Evolutionary conservation across 2,797 vertebrate genomes (phyloP), one percentile per base, ranked within the genome.

Genomic region (Pagetopsis macropterus): DNA sequence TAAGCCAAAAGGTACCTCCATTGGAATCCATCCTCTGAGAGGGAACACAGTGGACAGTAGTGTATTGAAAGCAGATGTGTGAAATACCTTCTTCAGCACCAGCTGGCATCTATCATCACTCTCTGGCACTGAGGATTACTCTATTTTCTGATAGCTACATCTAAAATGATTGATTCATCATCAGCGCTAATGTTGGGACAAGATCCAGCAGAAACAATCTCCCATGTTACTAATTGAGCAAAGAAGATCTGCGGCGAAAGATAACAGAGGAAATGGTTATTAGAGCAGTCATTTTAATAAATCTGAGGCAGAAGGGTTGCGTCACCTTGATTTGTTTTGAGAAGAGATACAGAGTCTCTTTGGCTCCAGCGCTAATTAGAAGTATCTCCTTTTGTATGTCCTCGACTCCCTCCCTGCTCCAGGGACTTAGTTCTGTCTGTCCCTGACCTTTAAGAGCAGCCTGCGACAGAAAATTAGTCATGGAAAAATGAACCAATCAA

Each of bases 31-130:
- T 65, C 80, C 83, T 89, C 83, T 85, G 83, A 84, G 78, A 46
- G 69, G 81, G 82, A 86, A 83, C 84, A 84, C 81, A 86, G 88
- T 89, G 89, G 90, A 91, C 88, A 92, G 82, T 78, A 65, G 74
- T 74, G 76, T 84, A 90, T 89, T 88, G 69, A 83, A 91, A 92
- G 84, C 92, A 90, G 86, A 89, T 92, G 91, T 90, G 83, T 86
- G 76, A 89, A 92, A 91, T 90, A 84, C 87, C 80, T 86, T 82
- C 67, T 76, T 75, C 79, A 65, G 71, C 67, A 88, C 74, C 87
- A 90, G 88, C 85, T 93, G 88, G 77, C 76, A 86, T 85, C 65
- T 80, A 83, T 82, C 79, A 75, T 64, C 67, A 59, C 56, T 70
- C 84, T 88, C 68, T 85, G 65, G 70, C 68, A 49, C 55, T 48